phyloP scores from a whole-genome alignment of 2,888 invertebrate species.

The Antheraea assamensis region DNA sequence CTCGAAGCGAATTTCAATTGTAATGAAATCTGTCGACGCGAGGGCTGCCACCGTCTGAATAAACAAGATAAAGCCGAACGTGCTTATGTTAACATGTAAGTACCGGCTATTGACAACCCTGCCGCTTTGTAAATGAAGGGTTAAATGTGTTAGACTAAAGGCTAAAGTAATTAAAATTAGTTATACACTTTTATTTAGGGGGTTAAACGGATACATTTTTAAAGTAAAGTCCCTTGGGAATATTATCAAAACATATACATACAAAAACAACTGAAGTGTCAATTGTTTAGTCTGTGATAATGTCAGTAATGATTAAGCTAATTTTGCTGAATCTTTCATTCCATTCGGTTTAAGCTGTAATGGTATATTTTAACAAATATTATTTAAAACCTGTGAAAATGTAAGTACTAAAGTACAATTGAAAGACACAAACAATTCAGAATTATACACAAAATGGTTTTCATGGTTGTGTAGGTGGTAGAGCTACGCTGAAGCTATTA shows the following conservation, averaged over 20 bases:
- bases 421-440: too few species aligned
- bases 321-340: too few species aligned
- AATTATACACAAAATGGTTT: too few species aligned
- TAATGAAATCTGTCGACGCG: constrained; percentile 67
- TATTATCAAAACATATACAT: neutral
- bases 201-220: neutral
- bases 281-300: too few species aligned
- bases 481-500: too few species aligned
- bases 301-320: too few species aligned
- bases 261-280: too few species aligned
- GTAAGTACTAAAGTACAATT: too few species aligned
- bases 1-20: constrained; percentile 61
- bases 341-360: too few species aligned
- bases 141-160: constrained; percentile 30
- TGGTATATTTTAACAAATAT: too few species aligned
- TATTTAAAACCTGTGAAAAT: too few species aligned
- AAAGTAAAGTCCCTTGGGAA: neutral
- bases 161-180: neutral
- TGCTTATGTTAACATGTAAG: constrained; percentile 39
- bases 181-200: neutral
- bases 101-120: constrained; percentile 58
- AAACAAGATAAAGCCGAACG: constrained; percentile 67
- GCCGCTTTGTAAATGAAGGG: constrained; percentile 34
- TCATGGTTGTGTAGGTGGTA: too few species aligned
- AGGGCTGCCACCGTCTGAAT: constrained; percentile 57